Percentiles rank a stretch among this genome's conserved stretches.
phyloP scores from a whole-genome alignment of 1,140 invertebrate species.

The Vanessa tameamea region DNA sequence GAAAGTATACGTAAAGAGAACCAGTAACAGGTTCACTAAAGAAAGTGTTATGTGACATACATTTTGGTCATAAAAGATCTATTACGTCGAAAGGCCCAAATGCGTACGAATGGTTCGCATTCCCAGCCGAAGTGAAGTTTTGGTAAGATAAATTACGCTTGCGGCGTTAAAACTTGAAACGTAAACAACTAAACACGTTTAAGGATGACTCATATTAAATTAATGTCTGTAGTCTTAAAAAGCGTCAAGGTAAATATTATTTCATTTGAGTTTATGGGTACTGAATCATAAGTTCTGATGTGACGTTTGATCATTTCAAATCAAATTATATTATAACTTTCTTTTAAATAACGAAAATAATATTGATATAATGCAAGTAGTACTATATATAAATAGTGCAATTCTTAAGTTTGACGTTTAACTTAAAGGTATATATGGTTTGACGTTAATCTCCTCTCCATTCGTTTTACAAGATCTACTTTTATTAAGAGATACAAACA shows the following conservation, averaged over 20 bases:
- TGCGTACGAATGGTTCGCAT: constrained; percentile 18
- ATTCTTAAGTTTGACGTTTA: too few species aligned
- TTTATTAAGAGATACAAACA: too few species aligned
- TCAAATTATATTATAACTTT: too few species aligned
- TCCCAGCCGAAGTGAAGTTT: constrained; percentile 18
- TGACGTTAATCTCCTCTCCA: too few species aligned
- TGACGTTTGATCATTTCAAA: not conserved
- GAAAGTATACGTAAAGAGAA: constrained; percentile 38
- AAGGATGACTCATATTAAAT: constrained; percentile 27
- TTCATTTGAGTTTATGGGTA: not conserved
- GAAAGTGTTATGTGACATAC: constrained; percentile 60
- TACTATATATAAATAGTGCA: too few species aligned
- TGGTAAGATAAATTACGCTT: constrained; percentile 24
- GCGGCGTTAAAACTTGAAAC: constrained; percentile 17
- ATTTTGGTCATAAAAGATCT: constrained; percentile 36
- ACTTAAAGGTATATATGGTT: too few species aligned
- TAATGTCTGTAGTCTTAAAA: constrained; percentile 29
- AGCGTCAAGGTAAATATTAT: constrained; percentile 29
- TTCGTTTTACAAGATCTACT: too few species aligned
- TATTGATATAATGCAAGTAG: too few species aligned
- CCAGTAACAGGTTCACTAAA: constrained; percentile 56
- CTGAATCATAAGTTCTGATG: not conserved
- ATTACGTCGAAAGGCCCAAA: constrained; percentile 16
- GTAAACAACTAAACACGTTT: constrained; percentile 30
- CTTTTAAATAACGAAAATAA: too few species aligned